phyloP scores from a whole-genome alignment of 1,140 invertebrate genomes.

The Bombus turneri region DNA sequence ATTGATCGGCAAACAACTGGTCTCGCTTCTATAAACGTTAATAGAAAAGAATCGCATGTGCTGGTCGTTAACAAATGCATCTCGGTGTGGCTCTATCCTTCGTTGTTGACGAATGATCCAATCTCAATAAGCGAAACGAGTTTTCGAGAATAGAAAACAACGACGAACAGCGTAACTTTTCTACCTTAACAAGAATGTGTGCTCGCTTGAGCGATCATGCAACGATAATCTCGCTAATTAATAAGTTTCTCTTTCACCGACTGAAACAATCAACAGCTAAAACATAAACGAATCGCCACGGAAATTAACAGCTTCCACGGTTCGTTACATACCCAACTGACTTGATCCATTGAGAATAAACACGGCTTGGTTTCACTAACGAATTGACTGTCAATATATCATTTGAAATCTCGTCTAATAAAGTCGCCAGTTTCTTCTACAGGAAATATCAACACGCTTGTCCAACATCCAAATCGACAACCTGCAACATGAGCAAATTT shows the following conservation, averaged over 20 bases:
- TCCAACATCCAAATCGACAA: background rate
- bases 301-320: constrained; percentile 20
- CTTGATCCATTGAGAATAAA: constrained; percentile 39
- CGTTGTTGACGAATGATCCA: background rate
- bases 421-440: background rate
- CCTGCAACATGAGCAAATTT: background rate
- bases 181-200: too few species aligned
- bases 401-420: background rate
- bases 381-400: constrained; percentile 5
- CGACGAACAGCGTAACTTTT: constrained; percentile 8
- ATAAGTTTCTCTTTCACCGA: too few species aligned
- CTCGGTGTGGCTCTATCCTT: background rate
- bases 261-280: too few species aligned
- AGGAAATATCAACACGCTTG: background rate
- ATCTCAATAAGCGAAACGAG: background rate
- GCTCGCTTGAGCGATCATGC: too few species aligned
- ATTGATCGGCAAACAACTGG: constrained; percentile 33
- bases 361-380: background rate
- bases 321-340: constrained; percentile 43
- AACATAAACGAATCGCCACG: constrained; percentile 32
- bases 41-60: constrained; percentile 16
- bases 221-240: too few species aligned
- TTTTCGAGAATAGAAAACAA: background rate
- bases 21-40: constrained; percentile 5
- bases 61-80: constrained; percentile 13